Percentiles rank a stretch among this genome's conserved stretches.
phyloP scores from a whole-genome alignment of 2,113 vertebrate genomes.

The Aythya baeri region DNA sequence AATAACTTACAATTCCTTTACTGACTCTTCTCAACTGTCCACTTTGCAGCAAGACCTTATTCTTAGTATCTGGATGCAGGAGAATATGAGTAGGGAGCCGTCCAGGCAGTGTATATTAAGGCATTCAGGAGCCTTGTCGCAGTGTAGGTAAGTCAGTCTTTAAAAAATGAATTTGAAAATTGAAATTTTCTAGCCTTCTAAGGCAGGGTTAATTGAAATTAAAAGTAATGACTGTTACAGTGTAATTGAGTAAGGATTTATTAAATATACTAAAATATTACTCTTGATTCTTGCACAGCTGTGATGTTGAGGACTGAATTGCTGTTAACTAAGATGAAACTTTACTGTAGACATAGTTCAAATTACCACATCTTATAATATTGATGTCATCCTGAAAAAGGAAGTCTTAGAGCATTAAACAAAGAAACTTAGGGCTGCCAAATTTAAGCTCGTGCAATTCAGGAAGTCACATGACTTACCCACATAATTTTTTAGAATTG shows the following conservation, averaged over 20 bases:
- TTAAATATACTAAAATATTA: neutral
- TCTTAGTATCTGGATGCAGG: neutral
- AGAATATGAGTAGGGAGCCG: neutral
- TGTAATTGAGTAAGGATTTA: neutral
- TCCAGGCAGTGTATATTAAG: neutral
- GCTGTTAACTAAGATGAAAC: neutral
- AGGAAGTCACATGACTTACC: constrained; percentile 19
- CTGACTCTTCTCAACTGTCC: neutral
- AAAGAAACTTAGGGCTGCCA: constrained; percentile 4
- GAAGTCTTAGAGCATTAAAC: constrained; percentile 33
- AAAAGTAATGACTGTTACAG: neutral
- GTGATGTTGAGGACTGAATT: neutral
- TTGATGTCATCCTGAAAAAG: constrained; percentile 28
- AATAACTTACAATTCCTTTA: neutral
- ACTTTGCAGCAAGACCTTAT: neutral
- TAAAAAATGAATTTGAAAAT: neutral
- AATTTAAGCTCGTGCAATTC: neutral
- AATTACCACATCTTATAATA: neutral
- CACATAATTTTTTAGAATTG: neutral
- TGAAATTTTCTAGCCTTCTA: neutral
- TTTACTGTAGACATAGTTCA: neutral
- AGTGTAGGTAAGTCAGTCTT: neutral
- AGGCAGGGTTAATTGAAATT: neutral
- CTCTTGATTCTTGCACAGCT: neutral
- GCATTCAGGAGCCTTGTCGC: neutral